Base-by-base conservation (phyloP, 2,113 vertebrate species). In the Psettodes erumei region DNA sequence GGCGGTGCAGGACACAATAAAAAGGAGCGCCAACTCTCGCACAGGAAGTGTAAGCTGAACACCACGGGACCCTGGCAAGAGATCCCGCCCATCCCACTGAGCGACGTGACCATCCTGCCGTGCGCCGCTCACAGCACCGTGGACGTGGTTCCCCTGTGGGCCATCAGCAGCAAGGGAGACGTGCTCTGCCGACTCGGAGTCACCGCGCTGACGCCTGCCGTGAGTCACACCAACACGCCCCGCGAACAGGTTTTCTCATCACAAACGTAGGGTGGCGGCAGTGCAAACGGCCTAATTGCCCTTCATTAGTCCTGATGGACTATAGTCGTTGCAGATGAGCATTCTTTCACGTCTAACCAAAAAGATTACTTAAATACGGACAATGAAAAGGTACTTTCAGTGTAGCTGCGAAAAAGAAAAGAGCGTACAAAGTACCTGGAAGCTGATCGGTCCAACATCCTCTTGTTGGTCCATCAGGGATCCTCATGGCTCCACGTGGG, bases 31-130 rank as follows among this genome's bases (percentile, higher is more conserved):
- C 16, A 1, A 1, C 54, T 40, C 51, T 50, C 77, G 28, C 6
- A 59, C 79, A 99, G 98, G 89, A 99, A 98, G 86, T 98, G 98
- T 89, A 98, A 96, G 90, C 89, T 98, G 78, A 93, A 96, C 71
- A 99, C 97, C 47, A 97, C 93, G 0, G 98, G 98, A 66, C 98
- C 98, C 0, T 99, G 98, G 98, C 95, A 96, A 88, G 98, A 98
- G 91, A 93, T 98, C 56, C 94, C 95, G 25, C 96, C 98, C 27
- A 93, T 98, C 0, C 45, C 94, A 11, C 92, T 99, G n/a, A 92
- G 94, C 75, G 97, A 98, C 4, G 91, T 99, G 78, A 97, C 96
- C 80, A 92, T 99, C 84, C 94, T 95, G 68, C 95, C 96, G 0
- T 93, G 92, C 65, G 90, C 92, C 1, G 87, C 90, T 42, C 89